A percentile compares a stretch with the other conserved stretches of the same genome.
These are phyloP conservation scores for Lepidurus apus DNA, from an alignment of 1,140 invertebrate genomes.

Conservation along the genomic window DNA sequence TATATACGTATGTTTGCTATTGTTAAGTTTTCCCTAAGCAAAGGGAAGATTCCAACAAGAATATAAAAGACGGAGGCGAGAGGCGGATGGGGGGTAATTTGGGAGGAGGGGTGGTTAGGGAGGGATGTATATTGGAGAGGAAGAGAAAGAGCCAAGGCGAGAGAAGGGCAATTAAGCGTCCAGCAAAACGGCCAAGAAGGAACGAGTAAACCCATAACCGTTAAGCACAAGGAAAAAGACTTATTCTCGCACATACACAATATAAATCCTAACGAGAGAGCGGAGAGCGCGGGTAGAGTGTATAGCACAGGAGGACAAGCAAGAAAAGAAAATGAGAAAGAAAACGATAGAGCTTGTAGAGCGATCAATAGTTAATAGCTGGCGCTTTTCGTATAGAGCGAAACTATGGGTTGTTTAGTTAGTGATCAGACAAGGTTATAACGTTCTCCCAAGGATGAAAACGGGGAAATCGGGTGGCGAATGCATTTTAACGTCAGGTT, in stretches of 20 bases:
- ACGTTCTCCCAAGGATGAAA: background rate
- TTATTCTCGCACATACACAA: background rate
- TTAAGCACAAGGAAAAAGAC: constrained; percentile 17
- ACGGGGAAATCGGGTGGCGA: too few species aligned
- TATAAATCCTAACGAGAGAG: constrained; percentile 16
- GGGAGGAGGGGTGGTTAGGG: background rate
- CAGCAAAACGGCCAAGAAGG: constrained; percentile 13
- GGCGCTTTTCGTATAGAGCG: background rate
- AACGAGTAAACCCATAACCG: constrained; percentile 8
- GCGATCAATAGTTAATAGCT: constrained; percentile 14
- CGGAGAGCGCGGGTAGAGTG: background rate
- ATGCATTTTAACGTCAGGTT: too few species aligned
- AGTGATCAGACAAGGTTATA: background rate
- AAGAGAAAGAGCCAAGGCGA: background rate
- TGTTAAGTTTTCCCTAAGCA: background rate
- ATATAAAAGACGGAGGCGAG: constrained; percentile 22
- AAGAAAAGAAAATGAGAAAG: background rate
- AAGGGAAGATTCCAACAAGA: constrained; percentile 18
- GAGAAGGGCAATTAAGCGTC: constrained; percentile 18
- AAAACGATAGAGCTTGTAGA: background rate
- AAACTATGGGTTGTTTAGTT: background rate
- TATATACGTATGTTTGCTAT: background rate
- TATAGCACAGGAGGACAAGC: background rate
- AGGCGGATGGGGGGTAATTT: constrained; percentile 5
- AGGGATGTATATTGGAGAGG: constrained; percentile 17